A percentile compares a stretch with the other conserved stretches of the same genome.
Conservation (phyloP, 2,797 vertebrate genomes). For the Tolypeutes matacus region DNA sequence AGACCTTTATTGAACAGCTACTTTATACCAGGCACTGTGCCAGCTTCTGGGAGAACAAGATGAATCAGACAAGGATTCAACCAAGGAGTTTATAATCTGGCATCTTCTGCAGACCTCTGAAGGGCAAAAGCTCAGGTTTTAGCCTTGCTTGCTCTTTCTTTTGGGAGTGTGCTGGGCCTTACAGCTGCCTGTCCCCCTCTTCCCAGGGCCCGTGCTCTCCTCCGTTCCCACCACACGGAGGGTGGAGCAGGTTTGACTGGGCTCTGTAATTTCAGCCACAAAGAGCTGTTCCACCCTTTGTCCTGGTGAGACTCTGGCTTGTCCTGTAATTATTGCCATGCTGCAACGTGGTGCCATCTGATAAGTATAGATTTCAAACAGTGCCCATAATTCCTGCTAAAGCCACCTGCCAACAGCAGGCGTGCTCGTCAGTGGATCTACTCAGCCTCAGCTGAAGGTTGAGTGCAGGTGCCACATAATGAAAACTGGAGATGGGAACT, state of each 20-base stretch:
- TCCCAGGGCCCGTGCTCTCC: not conserved
- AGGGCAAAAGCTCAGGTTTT: not conserved
- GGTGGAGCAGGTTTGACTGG: not conserved
- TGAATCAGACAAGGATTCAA: not conserved
- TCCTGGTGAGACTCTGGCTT: not conserved
- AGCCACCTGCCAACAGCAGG: not conserved
- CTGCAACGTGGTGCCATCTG: not conserved
- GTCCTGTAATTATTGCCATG: not conserved
- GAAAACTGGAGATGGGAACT: not conserved
- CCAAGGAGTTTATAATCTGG: not conserved
- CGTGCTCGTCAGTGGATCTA: not conserved
- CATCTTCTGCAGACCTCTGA: not conserved
- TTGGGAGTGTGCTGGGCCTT: not conserved
- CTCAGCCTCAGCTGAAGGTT: not conserved
- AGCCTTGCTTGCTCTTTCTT: not conserved
- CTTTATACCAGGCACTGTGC: not conserved
- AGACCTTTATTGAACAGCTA: not conserved
- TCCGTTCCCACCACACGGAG: not conserved
- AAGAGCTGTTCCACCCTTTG: conserved; percentile 26
- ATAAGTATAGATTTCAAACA: conserved; percentile 42
- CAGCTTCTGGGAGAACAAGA: not conserved
- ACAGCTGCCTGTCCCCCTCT: no score
- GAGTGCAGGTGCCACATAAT: not conserved
- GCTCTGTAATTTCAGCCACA: conserved; percentile 45
- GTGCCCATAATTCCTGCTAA: conserved; percentile 10